Conservation (phyloP, 1,140 invertebrate species). For the Eufriesea mexicana region DNA sequence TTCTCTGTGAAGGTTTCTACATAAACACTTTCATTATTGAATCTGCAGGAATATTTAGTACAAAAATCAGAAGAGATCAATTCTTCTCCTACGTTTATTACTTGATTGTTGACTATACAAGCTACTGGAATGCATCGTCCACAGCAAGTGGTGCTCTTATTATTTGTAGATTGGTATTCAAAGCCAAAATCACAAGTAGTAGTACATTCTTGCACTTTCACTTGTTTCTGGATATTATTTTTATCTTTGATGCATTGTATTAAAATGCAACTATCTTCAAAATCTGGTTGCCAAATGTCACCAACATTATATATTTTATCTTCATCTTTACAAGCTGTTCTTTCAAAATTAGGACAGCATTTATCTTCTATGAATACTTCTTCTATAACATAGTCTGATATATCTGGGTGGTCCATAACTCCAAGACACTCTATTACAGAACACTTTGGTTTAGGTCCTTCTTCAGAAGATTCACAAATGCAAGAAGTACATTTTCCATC, state of each 20-base stretch:
- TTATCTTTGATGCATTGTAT: conserved; percentile 81
- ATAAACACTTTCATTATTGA: conserved; percentile 83
- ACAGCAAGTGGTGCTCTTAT: conserved; percentile 83
- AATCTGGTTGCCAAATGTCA: conserved; percentile 83
- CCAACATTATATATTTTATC: conserved; percentile 83
- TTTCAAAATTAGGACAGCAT: conserved; percentile 85
- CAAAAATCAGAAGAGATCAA: conserved; percentile 86
- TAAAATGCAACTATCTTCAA: conserved; percentile 82
- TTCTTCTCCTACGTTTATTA: conserved; percentile 81
- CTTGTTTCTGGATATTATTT: conserved; percentile 78
- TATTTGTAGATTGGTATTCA: conserved; percentile 74
- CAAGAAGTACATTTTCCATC: conserved; percentile 88
- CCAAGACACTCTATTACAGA: conserved; percentile 78
- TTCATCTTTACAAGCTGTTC: conserved; percentile 85
- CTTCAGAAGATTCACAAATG: conserved; percentile 79
- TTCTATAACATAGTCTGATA: conserved; percentile 83
- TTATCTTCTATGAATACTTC: conserved; percentile 81
- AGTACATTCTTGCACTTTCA: conserved; percentile 72
- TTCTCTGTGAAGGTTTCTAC: conserved; percentile 72
- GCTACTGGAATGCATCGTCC: conserved; percentile 85
- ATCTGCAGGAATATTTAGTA: conserved; percentile 83
- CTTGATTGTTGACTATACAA: conserved; percentile 83
- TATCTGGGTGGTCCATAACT: conserved; percentile 74
- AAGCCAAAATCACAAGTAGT: conserved; percentile 76
- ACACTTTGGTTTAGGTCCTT: conserved; percentile 74